Percentiles rank a stretch among this genome's conserved stretches.
phyloP scores from a whole-genome alignment of 2,888 invertebrate genomes.

The Pediacus dermestoides region DNA sequence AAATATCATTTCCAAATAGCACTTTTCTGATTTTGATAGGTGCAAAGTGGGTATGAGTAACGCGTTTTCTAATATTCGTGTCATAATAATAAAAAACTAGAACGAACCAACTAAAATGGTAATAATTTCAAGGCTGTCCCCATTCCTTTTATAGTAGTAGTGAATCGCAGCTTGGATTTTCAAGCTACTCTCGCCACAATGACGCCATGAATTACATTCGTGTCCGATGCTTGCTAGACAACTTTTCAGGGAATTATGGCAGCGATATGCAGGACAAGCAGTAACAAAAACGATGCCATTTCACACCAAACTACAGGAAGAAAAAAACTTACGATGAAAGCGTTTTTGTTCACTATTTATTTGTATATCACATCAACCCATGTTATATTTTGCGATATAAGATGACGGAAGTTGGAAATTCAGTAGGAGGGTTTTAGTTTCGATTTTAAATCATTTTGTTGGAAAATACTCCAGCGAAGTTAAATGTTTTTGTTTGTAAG shows the following conservation, averaged over 20 bases:
- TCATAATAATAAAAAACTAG: no score
- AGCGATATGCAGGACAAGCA: conserved; percentile 6
- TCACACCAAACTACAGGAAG: conserved; percentile 3
- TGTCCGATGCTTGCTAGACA: conserved; percentile 18
- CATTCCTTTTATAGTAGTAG: conserved; percentile 21
- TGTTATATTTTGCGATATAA: conserved; percentile 1
- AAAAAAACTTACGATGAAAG: conserved; percentile 3
- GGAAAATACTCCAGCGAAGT: no score
- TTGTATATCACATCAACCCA: neutral
- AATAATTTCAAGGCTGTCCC: conserved; percentile 19
- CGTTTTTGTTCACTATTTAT: conserved; percentile 1
- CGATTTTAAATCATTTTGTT: no score
- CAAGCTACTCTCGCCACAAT: conserved; percentile 23
- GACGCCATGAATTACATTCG: conserved; percentile 28
- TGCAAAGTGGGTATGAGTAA: no score
- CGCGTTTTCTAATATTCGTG: no score
- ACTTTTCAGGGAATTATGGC: conserved; percentile 6
- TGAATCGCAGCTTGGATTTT: conserved; percentile 24
- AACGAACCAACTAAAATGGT: conserved; percentile 16
- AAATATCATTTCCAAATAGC: no score
- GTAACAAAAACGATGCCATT: conserved; percentile 1
- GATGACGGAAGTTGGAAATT: no score
- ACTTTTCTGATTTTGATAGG: no score
- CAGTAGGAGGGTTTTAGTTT: no score
- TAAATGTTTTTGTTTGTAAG: no score